These are phyloP conservation scores for Encarsia formosa DNA, from an alignment of 2,888 invertebrate species.

Conservation along the genomic window DNA sequence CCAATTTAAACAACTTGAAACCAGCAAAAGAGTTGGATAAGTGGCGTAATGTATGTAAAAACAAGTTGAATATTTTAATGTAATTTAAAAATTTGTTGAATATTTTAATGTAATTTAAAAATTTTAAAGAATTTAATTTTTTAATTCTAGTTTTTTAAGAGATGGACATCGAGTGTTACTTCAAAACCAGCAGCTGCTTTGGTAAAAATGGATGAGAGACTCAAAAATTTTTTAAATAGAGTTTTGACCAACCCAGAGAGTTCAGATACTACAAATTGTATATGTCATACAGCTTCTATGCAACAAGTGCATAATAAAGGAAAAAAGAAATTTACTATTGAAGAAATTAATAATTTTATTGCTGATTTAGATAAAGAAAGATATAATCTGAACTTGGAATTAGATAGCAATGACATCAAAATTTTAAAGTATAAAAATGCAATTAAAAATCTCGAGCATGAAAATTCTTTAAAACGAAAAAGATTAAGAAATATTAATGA, in stretches of 20 bases:
- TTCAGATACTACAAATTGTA: neutral
- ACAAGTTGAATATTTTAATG: neutral
- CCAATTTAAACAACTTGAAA: conserved; percentile 10
- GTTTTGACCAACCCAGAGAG: neutral
- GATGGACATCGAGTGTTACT: conserved; percentile 4
- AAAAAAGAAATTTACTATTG: neutral
- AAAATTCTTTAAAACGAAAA: conserved; percentile 6
- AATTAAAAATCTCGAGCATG: neutral
- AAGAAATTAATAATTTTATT: conserved; percentile 1
- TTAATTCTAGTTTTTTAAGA: conserved; percentile 9
- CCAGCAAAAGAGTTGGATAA: conserved; percentile 6
- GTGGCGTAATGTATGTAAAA: conserved; percentile 12
- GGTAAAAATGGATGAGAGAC: neutral
- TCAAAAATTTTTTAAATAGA: conserved; percentile 9
- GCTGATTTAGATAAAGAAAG: conserved; percentile 7
- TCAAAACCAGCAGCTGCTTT: conserved; percentile 2
- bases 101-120: neutral
- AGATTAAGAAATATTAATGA: neutral
- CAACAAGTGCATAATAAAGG: neutral
- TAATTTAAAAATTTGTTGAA: neutral
- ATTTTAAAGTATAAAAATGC: neutral
- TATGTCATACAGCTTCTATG: too few relatives aligned
- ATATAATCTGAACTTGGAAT: conserved; percentile 2
- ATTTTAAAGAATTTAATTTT: neutral
- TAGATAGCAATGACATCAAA: conserved; percentile 12